Conservation (phyloP, 1,140 invertebrate species). For the Antheraea mylitta region DNA sequence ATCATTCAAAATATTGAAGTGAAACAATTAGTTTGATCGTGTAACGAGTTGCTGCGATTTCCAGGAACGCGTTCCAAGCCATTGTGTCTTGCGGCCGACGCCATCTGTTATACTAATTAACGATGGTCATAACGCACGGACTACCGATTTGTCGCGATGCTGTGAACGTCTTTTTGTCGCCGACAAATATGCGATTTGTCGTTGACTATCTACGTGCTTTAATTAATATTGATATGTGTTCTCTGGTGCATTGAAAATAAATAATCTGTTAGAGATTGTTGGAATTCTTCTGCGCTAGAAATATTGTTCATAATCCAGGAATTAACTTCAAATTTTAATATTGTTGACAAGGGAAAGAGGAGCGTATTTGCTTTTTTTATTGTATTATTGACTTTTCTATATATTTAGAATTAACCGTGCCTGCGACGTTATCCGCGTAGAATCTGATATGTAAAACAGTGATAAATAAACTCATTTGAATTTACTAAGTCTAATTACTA, state of each 20-base stretch:
- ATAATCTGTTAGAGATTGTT: too few relatives aligned
- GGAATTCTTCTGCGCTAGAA: too few relatives aligned
- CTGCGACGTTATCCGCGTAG: too few relatives aligned
- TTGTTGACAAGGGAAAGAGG: too few relatives aligned
- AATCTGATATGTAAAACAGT: too few relatives aligned
- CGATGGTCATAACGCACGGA: constrained; percentile 6
- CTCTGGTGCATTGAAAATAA: background rate
- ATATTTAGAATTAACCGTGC: too few relatives aligned
- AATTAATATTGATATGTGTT: background rate
- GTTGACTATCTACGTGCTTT: background rate
- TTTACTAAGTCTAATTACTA: too few relatives aligned
- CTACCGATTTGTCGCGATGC: background rate
- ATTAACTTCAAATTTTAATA: too few relatives aligned
- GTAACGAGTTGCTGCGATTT: constrained; percentile 5
- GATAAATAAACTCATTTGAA: too few relatives aligned
- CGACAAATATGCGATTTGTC: constrained; percentile 6
- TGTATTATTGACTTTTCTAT: too few relatives aligned
- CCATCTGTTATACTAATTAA: constrained; percentile 10
- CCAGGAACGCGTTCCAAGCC: constrained; percentile 13
- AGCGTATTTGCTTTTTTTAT: too few relatives aligned
- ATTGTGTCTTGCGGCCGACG: background rate
- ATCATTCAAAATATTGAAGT: constrained; percentile 8
- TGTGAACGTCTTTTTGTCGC: constrained; percentile 10
- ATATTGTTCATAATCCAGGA: too few relatives aligned
- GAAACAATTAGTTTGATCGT: constrained; percentile 2